Conservation (phyloP, 2,113 vertebrate species). For the Athene noctua region DNA sequence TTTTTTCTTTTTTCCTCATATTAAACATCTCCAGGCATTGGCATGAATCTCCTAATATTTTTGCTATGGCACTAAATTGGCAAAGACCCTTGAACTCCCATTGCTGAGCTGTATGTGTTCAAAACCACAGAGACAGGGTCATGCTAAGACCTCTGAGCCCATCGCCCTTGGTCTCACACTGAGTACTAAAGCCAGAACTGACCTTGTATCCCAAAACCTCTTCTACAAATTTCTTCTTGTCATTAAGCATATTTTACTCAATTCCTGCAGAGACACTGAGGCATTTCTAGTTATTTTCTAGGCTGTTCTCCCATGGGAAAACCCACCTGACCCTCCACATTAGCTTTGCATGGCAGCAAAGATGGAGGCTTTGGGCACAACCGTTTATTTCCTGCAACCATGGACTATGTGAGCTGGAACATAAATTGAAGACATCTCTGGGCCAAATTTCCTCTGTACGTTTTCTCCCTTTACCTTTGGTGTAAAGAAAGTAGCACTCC, state of each 20-base stretch:
- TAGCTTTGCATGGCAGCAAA: background rate
- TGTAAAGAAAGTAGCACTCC: background rate
- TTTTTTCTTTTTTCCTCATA: background rate
- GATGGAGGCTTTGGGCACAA: background rate
- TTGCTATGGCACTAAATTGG: background rate
- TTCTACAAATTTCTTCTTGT: background rate
- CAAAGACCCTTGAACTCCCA: background rate
- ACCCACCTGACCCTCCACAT: background rate
- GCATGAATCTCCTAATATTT: background rate
- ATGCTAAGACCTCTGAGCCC: background rate
- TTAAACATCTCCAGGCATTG: background rate
- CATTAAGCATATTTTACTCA: background rate
- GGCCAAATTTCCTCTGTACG: background rate
- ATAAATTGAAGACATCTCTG: background rate
- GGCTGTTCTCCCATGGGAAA: background rate
- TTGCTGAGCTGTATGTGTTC: background rate
- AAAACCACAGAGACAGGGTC: background rate
- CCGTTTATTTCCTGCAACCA: rapidly evolving
- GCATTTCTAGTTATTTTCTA: background rate
- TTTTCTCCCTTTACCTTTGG: background rate
- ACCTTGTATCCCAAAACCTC: background rate
- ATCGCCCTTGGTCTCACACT: background rate
- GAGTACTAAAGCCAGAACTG: background rate
- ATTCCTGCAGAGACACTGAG: background rate
- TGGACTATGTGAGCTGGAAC: background rate